phyloP scores from a whole-genome alignment of 1,140 invertebrate species.

The Epicauta chinensis region DNA sequence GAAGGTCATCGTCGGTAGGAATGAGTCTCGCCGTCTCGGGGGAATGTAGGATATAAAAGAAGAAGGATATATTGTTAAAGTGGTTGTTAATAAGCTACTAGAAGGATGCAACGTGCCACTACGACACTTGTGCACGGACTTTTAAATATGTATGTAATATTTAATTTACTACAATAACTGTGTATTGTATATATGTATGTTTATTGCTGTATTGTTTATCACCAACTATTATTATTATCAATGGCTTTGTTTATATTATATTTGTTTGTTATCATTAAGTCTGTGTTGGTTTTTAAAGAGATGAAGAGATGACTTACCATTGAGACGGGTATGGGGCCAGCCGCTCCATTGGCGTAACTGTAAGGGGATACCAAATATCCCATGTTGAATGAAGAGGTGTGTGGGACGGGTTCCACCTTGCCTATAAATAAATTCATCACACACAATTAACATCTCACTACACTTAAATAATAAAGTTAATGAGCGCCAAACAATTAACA shows the following conservation, averaged over 20 bases:
- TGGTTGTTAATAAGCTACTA: constrained; percentile 14
- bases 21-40: not conserved
- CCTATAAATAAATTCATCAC: constrained; percentile 54
- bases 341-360: constrained; percentile 78
- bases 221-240: too few species aligned
- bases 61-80: not conserved
- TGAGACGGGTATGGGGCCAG: constrained; percentile 74
- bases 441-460: too few species aligned
- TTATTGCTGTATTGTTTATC: too few species aligned
- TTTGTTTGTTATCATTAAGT: too few species aligned
- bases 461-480: too few species aligned
- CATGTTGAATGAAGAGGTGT: constrained; percentile 81
- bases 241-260: too few species aligned
- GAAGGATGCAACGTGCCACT: constrained; percentile 4
- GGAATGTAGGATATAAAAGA: constrained; percentile 6
- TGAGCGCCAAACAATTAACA: too few species aligned
- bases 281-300: not conserved
- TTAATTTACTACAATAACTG: too few species aligned
- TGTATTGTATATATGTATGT: too few species aligned
- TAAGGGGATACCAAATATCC: constrained; percentile 84
- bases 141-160: not conserved
- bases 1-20: constrained; percentile 13
- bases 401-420: constrained; percentile 78
- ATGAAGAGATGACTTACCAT: constrained; percentile 64
- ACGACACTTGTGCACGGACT: constrained; percentile 7